Evolutionary conservation across 2,797 vertebrate genomes (phyloP), one percentile per base, ranked within the genome.

Genomic region (Hylomyscus alleni): DNA sequence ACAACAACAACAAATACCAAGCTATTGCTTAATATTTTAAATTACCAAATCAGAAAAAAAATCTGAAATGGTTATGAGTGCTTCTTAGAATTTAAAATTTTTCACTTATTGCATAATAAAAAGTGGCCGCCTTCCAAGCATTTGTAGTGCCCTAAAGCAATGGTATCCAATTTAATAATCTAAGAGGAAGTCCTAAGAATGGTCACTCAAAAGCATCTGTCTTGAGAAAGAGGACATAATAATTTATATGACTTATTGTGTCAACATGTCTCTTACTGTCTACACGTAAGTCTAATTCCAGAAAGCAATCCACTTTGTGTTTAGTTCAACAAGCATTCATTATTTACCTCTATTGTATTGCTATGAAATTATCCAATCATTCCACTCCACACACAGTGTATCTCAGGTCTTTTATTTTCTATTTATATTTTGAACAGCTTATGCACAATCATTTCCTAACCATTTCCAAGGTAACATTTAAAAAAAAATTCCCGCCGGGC

Each of bases 371-470:
- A 86, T 26, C 3, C 29, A 44, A 37, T 60, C 34, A n/a, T 85
- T 92, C 77, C 47, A 91, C 47, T 88, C 40, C 47, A 54, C 86
- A 88, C 69, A 44, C 50, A 54, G 82, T 50, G 2, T 82, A 77
- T 92, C 20, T 95, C 54, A 13, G 17, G 14, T 78, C 83, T 93
- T 73, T 91, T 40, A 67, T 81, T 91, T 96, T 34, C 69, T 95
- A 29, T 89, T 95, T 93, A 52, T 3, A 76, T 34, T 88, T 93
- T 37, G 62, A 89, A 52, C 44, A 12, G 19, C 24, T 93, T 93
- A 37, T 82, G 52, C 10, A 62, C 52, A 31, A 34, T 90, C 81
- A 52, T 31, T 29, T 82, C 50, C 47, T 72, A 80, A 88, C 3
- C 37, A 90, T 17, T 29, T 52, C 17, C 65, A 85, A 93, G 24